phyloP scores from a whole-genome alignment of 2,113 vertebrate species.

The Lepisosteus oculatus region DNA sequence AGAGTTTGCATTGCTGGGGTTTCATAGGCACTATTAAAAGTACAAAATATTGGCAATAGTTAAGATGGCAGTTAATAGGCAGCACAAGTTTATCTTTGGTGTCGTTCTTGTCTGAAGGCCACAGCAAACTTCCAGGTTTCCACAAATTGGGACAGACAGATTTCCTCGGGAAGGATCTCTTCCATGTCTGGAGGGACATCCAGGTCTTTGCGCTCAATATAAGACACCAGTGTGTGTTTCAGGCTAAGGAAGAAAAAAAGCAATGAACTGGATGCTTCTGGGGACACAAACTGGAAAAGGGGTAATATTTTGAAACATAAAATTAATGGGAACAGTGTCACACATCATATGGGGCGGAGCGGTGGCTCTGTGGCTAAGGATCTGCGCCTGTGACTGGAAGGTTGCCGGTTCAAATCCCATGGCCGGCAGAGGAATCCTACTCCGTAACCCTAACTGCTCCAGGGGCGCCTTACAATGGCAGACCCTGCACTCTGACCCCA shows the following conservation, averaged over 20 bases:
- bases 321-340: no score
- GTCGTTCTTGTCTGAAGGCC: conserved; percentile 60
- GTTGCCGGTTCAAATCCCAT: no score
- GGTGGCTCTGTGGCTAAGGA: no score
- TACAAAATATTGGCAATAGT: not conserved
- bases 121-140: conserved; percentile 77
- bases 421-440: no score
- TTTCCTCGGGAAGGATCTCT: conserved; percentile 67
- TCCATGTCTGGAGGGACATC: conserved; percentile 62
- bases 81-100: conserved; percentile 35
- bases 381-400: no score
- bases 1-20: no score
- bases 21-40: not conserved
- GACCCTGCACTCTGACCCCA: no score
- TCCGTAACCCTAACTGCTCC: no score
- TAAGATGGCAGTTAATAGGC: not conserved
- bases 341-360: no score
- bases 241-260: conserved; percentile 63
- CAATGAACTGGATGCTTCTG: not conserved
- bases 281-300: no score
- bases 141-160: conserved; percentile 63
- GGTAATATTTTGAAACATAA: no score
- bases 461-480: no score
- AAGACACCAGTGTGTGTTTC: conserved; percentile 65
- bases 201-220: conserved; percentile 72